Evolutionary conservation across 2,888 invertebrate genomes (phyloP), one percentile per base, ranked within the genome.

Genomic region (Scaptomyza cyrtandrae): DNA sequence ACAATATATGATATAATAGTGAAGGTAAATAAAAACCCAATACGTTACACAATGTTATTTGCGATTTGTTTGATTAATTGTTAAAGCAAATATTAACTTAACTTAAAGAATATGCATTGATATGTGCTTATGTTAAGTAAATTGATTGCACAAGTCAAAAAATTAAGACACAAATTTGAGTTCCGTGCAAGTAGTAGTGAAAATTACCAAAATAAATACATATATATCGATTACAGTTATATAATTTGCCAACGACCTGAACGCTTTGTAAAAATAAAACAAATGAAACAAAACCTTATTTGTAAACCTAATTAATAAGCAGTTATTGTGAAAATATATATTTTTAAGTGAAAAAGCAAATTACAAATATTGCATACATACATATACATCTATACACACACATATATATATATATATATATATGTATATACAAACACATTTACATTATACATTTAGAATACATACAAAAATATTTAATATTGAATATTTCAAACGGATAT

Each of bases 21-120:
- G 31, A 59, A 46, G 7, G 29, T 41, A 50, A 35, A 58, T 39
- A 7, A 43, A 43, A 43, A 35, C 14, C 19, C 46, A 57, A 54
- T 53, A 48, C 48, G 64, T 76, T 82, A 76, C 76, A 69, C 49
- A 66, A 58, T 64, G 86, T 85, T 87, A 78, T 85, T 87, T 85
- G 86, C 79, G 64, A 69, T 77, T 88, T 75, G 80, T 77, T 88
- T 75, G 68, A 74, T 87, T 87, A 69, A 85, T 87, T 83, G 82
- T 83, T 83, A 67, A 78, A 41, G 60, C 45, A 73, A 72, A 67
- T 69, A 57, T 57, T 10, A 16, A 74, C 41, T 66, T 65, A 74
- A 62, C 41, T 46, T 14, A 39, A 43, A 27, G 11, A 66, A 33
- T 39, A 35, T 41, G 37, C 43, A 62, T 59, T 52, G 13, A 45